Evolutionary conservation across 2,888 invertebrate genomes (phyloP), one percentile per base, ranked within the genome.

Genomic region (Graphium colonna): DNA sequence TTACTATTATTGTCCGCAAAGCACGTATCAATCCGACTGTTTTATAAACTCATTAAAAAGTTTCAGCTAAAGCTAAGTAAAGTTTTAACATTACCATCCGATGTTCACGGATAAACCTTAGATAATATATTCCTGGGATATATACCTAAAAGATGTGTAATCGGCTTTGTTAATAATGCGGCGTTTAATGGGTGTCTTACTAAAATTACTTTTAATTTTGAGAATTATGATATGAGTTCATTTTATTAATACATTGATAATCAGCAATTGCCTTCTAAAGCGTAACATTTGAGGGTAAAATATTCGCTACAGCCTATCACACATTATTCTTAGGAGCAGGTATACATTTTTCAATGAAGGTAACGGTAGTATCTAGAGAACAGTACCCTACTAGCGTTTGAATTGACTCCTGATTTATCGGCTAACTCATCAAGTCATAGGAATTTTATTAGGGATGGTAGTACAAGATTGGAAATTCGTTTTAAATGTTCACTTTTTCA

Each of bases 181-280:
- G 55, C 58, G 10, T 60, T 60, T 28, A 61, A 64, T 54, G 58
- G 57, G 42, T 61, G 15, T 51, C n/a, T n/a, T n/a, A n/a, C 39
- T 51, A 61, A 60, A 54, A 67, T 61, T 55, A 60, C 63, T 13
- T 64, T 55, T 48, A 58, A 61, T 51, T 62, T 62, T 56, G 57
- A 63, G 42, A 63, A 67, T 26, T 62, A 58, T 52, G 49, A 21
- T 45, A 52, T 60, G 18, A 56, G 43, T 44, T 42, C 16, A n/a
- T n/a, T n/a, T n/a, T n/a, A n/a, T n/a, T n/a, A n/a, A n/a, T n/a
- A n/a, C n/a, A n/a, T n/a, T n/a, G n/a, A n/a, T n/a, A n/a, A n/a
- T n/a, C n/a, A n/a, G n/a, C n/a, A n/a, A n/a, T n/a, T n/a, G n/a
- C n/a, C n/a, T n/a, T n/a, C n/a, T n/a, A n/a, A n/a, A n/a, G n/a